phyloP scores from a whole-genome alignment of 2,797 vertebrate genomes.

The Trachops cirrhosus region DNA sequence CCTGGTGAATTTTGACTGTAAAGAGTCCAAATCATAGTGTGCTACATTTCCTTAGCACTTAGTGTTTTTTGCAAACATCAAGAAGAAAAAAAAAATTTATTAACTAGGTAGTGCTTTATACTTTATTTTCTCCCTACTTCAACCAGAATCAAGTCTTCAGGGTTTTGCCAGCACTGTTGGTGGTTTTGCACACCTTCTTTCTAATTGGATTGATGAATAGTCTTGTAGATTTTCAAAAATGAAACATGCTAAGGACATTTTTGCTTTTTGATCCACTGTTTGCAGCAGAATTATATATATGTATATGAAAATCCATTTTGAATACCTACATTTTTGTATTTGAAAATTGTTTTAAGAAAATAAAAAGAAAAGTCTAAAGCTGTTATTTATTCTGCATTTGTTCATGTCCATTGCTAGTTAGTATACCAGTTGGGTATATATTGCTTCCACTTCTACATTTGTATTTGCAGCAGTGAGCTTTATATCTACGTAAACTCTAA shows the following conservation, averaged over 20 bases:
- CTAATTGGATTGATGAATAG: constrained; percentile 38
- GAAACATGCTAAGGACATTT: constrained; percentile 21
- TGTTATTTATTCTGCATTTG: constrained; percentile 69
- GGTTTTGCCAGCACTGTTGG: constrained; percentile 8
- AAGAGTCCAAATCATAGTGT: background rate
- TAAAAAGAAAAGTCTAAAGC: constrained; percentile 61
- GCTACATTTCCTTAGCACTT: background rate
- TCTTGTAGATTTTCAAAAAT: constrained; percentile 49
- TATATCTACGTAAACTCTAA: constrained; percentile 77
- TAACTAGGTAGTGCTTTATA: background rate
- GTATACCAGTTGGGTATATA: constrained; percentile 13
- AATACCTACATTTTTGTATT: constrained; percentile 59
- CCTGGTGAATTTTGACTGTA: background rate
- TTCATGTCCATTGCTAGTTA: constrained; percentile 41
- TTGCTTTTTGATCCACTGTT: constrained; percentile 45
- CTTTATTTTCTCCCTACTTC: constrained; percentile 43
- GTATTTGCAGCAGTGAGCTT: constrained; percentile 52
- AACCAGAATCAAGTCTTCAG: constrained; percentile 37
- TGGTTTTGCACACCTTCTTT: constrained; percentile 53
- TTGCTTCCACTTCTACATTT: background rate
- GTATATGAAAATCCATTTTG: constrained; percentile 61
- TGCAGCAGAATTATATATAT: constrained; percentile 50
- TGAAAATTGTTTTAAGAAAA: constrained; percentile 58
- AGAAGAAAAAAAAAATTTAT: background rate
- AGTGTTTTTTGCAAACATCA: background rate